Evolutionary conservation across 2,797 vertebrate species (phyloP).

Genomic region (Cyclopterus lumpus): DNA sequence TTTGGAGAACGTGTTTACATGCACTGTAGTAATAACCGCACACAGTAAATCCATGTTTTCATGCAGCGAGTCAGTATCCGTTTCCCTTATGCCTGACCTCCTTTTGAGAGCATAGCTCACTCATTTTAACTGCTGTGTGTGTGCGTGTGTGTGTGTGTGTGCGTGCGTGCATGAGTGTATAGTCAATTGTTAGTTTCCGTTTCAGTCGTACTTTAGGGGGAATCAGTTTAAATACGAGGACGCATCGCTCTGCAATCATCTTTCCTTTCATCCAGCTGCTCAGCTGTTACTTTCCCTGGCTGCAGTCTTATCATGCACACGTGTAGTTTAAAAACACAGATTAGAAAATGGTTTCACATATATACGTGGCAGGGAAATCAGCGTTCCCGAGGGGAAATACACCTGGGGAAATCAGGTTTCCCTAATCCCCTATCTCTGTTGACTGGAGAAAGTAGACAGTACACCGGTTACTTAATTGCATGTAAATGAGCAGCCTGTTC

Average conservation of each 20-base stretch:
- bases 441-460: not conserved
- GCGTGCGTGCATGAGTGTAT: too few species aligned
- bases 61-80: not conserved
- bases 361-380: not conserved
- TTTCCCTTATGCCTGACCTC: not conserved
- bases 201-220: not conserved
- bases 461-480: not conserved
- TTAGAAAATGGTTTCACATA: not conserved
- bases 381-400: not conserved
- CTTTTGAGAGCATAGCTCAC: not conserved
- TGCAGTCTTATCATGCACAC: not conserved
- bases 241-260: not conserved
- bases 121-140: not conserved
- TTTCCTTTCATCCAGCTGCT: slow-evolving; percentile 6
- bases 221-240: not conserved
- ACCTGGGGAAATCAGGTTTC: slow-evolving; percentile 22
- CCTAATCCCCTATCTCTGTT: not conserved
- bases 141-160: not conserved
- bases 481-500: not conserved
- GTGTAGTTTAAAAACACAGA: not conserved
- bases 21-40: not conserved
- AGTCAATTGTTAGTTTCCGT: not conserved
- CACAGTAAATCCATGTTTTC: not conserved
- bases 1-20: not conserved
- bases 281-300: not conserved